Conservation (phyloP, 2,888 invertebrate genomes). For the Volucella bombylans region DNA sequence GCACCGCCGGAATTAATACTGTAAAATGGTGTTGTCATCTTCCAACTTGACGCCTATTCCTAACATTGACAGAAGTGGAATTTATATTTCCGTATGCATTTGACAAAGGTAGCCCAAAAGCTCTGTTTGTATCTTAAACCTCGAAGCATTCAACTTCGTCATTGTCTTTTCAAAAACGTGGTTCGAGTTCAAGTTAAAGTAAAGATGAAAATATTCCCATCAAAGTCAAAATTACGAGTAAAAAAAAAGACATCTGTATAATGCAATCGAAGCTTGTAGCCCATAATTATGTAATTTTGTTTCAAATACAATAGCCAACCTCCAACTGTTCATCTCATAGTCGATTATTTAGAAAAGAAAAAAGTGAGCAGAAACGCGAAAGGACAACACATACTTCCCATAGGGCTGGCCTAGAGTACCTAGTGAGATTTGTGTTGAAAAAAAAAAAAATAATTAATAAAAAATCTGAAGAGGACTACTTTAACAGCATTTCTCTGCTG, state of each 20-base stretch:
- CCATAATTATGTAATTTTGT: constrained; percentile 52
- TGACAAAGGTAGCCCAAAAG: no score
- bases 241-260: constrained; percentile 13
- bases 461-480: constrained; percentile 58
- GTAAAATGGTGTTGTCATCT: no score
- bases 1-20: no score
- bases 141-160: no score
- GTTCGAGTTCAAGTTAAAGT: no score
- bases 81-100: no score
- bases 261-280: constrained; percentile 23
- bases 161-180: no score
- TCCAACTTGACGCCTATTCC: no score
- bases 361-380: constrained; percentile 58
- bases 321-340: constrained; percentile 51
- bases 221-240: constrained; percentile 56
- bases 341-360: constrained; percentile 36
- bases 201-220: constrained; percentile 38
- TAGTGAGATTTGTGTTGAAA: constrained; percentile 22
- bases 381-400: constrained; percentile 64
- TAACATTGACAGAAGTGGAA: no score
- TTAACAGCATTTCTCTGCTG: constrained; percentile 44
- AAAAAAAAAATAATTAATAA: constrained; percentile 35
- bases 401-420: constrained; percentile 10
- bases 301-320: constrained; percentile 40
- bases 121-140: no score